A percentile compares a stretch with the other conserved stretches of the same genome.
Conservation (phyloP, 1,140 invertebrate genomes). For the Drosophila miranda region DNA sequence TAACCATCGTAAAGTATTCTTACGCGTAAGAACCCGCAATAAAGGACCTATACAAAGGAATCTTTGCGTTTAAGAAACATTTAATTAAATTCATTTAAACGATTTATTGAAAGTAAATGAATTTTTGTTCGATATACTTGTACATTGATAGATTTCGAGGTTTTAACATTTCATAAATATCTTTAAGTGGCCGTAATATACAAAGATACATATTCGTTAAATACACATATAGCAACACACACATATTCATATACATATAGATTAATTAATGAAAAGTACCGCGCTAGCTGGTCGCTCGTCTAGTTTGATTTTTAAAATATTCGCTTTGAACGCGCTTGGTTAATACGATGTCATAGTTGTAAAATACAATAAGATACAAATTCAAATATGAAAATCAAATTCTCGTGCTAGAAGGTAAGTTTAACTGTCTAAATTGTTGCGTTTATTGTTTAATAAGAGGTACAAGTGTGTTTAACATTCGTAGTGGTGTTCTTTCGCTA, state of each 20-base stretch:
- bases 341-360: slow-evolving; percentile 1
- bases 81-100: slow-evolving; percentile 25
- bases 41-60: too few species aligned
- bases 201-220: slow-evolving; percentile 48
- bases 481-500: slow-evolving; percentile 30
- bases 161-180: slow-evolving; percentile 66
- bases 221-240: slow-evolving; percentile 77
- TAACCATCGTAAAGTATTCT: too few species aligned
- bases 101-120: slow-evolving; percentile 69
- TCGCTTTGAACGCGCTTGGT: slow-evolving; percentile 1
- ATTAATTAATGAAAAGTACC: slow-evolving; percentile 44
- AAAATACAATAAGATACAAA: neutral
- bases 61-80: too few species aligned
- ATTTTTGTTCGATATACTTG: slow-evolving; percentile 56
- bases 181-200: slow-evolving; percentile 45
- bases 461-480: slow-evolving; percentile 65
- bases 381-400: slow-evolving; percentile 31
- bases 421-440: slow-evolving; percentile 55
- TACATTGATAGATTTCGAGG: slow-evolving; percentile 60
- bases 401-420: slow-evolving; percentile 59
- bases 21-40: too few species aligned
- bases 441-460: slow-evolving; percentile 52
- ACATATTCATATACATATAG: slow-evolving; percentile 66
- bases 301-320: slow-evolving; percentile 20
- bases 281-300: slow-evolving; percentile 16